Evolutionary conservation across 1,140 invertebrate species (phyloP).

Genomic region (Drosophila nebulosa): DNA sequence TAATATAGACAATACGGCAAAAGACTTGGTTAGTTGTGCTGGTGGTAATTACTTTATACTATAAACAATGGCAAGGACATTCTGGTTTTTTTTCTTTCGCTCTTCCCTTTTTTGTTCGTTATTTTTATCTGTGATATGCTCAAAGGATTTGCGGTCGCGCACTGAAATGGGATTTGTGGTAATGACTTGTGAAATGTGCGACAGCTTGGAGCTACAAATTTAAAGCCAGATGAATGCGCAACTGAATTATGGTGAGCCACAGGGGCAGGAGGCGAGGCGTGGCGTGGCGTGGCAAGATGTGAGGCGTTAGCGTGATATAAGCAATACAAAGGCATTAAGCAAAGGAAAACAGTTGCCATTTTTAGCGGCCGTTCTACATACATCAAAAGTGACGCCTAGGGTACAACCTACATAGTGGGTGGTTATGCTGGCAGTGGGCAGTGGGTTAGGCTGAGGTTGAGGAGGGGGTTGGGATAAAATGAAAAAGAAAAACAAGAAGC

Average conservation of each 20-base stretch:
- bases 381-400: constrained; percentile 74
- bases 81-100: constrained; percentile 12
- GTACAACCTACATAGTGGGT: constrained; percentile 57
- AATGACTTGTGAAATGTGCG: constrained; percentile 71
- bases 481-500: background rate
- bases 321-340: constrained; percentile 3
- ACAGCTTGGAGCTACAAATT: constrained; percentile 39
- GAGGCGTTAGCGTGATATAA: background rate
- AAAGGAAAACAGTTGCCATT: constrained; percentile 7
- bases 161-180: constrained; percentile 55
- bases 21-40: constrained; percentile 27
- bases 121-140: constrained; percentile 36
- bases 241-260: constrained; percentile 21
- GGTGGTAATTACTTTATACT: constrained; percentile 46
- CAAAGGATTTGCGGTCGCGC: constrained; percentile 38
- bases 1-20: constrained; percentile 23
- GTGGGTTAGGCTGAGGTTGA: constrained; percentile 8
- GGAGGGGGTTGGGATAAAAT: background rate
- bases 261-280: background rate
- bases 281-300: too few species aligned
- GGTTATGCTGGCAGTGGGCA: background rate
- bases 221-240: constrained; percentile 43
- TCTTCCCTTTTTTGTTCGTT: background rate
- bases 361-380: constrained; percentile 53
- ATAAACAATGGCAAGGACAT: constrained; percentile 19